Percentiles rank a stretch among this genome's conserved stretches.
These are phyloP conservation scores for Phyllotreta striolata DNA, from an alignment of 2,888 invertebrate species.

Conservation along the genomic window DNA sequence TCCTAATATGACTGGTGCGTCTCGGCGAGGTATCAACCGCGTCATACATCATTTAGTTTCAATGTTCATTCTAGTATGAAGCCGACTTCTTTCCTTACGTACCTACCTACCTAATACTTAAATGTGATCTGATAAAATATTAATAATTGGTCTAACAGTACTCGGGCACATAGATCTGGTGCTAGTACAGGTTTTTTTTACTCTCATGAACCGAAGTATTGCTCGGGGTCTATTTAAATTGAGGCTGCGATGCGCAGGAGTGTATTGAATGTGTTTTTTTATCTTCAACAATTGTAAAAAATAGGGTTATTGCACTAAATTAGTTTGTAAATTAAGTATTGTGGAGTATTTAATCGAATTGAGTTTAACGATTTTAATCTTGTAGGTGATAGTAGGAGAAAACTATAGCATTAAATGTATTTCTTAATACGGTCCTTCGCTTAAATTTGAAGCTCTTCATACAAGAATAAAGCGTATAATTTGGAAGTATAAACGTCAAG, in stretches of 20 bases:
- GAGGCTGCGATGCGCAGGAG: conserved; percentile 30
- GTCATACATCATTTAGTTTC: conserved; percentile 23
- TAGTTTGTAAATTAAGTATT: not conserved
- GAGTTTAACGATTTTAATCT: not conserved
- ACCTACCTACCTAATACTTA: conserved; percentile 45
- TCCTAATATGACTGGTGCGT: conserved; percentile 20
- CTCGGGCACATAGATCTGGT: conserved; percentile 35
- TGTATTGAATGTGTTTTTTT: not conserved
- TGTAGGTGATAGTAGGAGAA: not conserved
- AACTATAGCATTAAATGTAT: not conserved
- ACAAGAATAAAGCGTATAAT: conserved; percentile 26
- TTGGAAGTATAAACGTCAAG: conserved; percentile 27
- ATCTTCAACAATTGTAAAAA: not conserved
- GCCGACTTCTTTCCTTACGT: conserved; percentile 24
- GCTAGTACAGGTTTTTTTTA: conserved; percentile 40
- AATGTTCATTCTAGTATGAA: conserved; percentile 21
- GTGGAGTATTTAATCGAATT: too few relatives aligned
- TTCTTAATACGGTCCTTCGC: conserved; percentile 1
- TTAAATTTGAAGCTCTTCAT: conserved; percentile 4
- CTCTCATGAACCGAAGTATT: conserved; percentile 33
- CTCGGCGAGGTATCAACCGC: conserved; percentile 21
- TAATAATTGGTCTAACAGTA: conserved; percentile 55
- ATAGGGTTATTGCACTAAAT: not conserved
- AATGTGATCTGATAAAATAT: conserved; percentile 52
- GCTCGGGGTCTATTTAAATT: conserved; percentile 44